These are phyloP conservation scores for Anoplius nigerrimus DNA, from an alignment of 2,888 invertebrate genomes.

Conservation along the genomic window DNA sequence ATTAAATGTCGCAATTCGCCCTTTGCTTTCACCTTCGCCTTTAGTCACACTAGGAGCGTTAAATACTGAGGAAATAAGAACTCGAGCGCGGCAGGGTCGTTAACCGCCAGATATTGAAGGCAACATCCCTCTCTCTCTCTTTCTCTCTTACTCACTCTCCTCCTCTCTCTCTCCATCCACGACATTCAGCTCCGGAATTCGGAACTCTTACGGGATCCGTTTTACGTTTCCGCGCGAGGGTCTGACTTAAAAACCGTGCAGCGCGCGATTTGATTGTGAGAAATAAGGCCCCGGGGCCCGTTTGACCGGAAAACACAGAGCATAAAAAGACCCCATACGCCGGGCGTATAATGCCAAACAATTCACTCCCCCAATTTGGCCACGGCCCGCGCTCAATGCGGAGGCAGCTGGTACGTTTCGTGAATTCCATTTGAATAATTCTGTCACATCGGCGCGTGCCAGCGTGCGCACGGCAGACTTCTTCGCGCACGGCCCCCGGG, in stretches of 20 bases:
- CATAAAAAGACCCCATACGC: slow-evolving; percentile 2
- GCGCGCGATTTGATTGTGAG: not conserved
- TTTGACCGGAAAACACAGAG: not conserved
- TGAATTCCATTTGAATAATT: slow-evolving; percentile 72
- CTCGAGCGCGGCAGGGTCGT: slow-evolving; percentile 40
- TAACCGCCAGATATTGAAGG: slow-evolving; percentile 42
- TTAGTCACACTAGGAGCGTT: slow-evolving; percentile 18
- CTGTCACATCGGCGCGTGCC: slow-evolving; percentile 65
- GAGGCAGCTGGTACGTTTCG: slow-evolving; percentile 64
- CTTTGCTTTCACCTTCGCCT: slow-evolving; percentile 27
- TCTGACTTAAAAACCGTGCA: not conserved
- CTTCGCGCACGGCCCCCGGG: slow-evolving; percentile 26
- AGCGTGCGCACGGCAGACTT: slow-evolving; percentile 45
- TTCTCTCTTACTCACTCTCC: too few species aligned
- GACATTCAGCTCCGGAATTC: slow-evolving; percentile 33
- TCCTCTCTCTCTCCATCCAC: slow-evolving; percentile 34
- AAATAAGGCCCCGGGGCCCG: slow-evolving; percentile 1
- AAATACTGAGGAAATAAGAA: slow-evolving; percentile 21
- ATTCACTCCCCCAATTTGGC: slow-evolving; percentile 41
- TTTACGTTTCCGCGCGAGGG: too few species aligned
- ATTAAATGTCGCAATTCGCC: slow-evolving; percentile 68
- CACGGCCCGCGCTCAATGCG: slow-evolving; percentile 16
- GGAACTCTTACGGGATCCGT: not conserved
- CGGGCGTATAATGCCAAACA: slow-evolving; percentile 15
- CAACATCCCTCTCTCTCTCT: slow-evolving; percentile 32